These are phyloP conservation scores for Alauda arvensis DNA, from an alignment of 2,797 vertebrate species.

Conservation along the genomic window DNA sequence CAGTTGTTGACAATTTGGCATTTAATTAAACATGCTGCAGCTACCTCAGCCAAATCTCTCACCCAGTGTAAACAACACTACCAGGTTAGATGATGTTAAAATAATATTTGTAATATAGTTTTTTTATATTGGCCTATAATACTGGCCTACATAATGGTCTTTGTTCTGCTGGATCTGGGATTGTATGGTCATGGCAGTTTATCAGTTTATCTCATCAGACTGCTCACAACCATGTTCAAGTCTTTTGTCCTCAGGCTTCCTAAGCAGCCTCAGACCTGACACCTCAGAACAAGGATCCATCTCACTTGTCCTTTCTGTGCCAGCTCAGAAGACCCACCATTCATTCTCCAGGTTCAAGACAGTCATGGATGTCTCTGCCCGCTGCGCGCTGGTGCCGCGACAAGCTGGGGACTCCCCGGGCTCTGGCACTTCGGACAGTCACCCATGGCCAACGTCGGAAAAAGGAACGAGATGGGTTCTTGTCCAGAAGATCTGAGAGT, in stretches of 20 bases:
- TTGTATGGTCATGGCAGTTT: not conserved
- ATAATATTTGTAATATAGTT: not conserved
- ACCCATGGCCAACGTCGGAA: too few relatives aligned
- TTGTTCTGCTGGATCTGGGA: not conserved
- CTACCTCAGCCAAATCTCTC: not conserved
- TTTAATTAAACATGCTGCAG: not conserved
- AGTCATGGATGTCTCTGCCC: too few relatives aligned
- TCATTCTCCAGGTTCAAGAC: not conserved
- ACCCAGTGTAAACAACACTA: not conserved
- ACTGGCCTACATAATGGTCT: not conserved
- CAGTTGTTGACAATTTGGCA: not conserved
- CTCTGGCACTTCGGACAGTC: too few relatives aligned
- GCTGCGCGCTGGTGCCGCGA: too few relatives aligned
- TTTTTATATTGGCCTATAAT: not conserved
- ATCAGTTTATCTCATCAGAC: not conserved
- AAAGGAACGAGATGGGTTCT: too few relatives aligned
- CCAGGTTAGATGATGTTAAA: not conserved
- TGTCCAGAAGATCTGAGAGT: too few relatives aligned
- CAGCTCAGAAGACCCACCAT: not conserved
- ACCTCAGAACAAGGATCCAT: not conserved
- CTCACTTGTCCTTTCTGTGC: not conserved
- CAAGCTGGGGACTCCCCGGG: too few relatives aligned
- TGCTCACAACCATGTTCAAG: not conserved
- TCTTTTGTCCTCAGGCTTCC: not conserved
- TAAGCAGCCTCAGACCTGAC: not conserved